These are phyloP conservation scores for Drosophila parvula DNA, from an alignment of 1,140 invertebrate genomes.

Conservation along the genomic window DNA sequence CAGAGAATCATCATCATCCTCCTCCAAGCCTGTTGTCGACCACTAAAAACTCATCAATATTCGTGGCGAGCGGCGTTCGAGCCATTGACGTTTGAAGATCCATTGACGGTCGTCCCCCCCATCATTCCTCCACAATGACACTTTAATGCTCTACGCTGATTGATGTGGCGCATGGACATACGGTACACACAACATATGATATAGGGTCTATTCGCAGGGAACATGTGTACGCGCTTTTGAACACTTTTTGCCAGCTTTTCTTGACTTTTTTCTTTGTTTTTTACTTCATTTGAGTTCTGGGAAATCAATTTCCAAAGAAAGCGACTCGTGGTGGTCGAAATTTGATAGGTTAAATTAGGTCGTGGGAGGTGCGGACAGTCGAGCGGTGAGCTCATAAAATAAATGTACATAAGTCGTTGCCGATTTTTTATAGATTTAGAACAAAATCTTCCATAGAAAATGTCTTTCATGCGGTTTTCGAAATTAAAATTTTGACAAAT, in stretches of 20 bases:
- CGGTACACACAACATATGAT: conserved; percentile 55
- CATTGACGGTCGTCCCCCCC: conserved; percentile 47
- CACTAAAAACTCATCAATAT: conserved; percentile 80
- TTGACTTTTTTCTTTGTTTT: background rate
- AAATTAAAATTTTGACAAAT: conserved; percentile 2
- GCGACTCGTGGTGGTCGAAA: conserved; percentile 8
- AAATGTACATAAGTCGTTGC: background rate
- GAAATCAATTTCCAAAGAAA: conserved; percentile 31
- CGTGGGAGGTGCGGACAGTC: background rate
- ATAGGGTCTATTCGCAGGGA: conserved; percentile 36
- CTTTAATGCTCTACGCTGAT: conserved; percentile 73
- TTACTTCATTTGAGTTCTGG: conserved; percentile 40
- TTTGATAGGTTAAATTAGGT: conserved; percentile 33
- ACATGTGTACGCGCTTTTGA: conserved; percentile 58
- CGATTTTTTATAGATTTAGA: background rate
- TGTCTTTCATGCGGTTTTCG: background rate
- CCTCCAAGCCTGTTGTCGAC: conserved; percentile 32
- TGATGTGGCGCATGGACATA: conserved; percentile 62
- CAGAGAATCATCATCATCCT: conserved; percentile 8
- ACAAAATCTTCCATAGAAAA: background rate
- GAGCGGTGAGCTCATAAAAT: conserved; percentile 10
- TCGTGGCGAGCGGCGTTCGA: conserved; percentile 24
- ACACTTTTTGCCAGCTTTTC: conserved; percentile 31
- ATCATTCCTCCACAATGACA: conserved; percentile 68
- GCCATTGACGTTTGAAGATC: conserved; percentile 78